Evolutionary conservation across 2,113 vertebrate species (phyloP), one percentile per base, ranked within the genome.

Genomic region (Acrocephalus kingi): DNA sequence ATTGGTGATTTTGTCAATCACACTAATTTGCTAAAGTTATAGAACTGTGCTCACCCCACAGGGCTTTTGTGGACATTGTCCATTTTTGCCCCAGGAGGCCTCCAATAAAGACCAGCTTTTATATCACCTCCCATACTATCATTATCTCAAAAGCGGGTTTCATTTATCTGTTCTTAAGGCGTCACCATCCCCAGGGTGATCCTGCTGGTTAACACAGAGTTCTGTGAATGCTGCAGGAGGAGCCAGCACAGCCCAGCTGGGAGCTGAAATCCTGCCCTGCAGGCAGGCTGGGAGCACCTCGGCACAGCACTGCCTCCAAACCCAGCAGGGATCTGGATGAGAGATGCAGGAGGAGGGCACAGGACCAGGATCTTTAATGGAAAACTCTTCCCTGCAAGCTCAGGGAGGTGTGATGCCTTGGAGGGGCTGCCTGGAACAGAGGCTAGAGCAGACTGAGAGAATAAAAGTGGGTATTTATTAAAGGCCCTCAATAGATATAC

Each of bases 301-400:
- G 22, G 35, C 45, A 13, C 48, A 67, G 62, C 49, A 5, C 10
- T 3, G 67, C 22, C 79, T 76, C 76, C 72, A 37, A 14, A 46
- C 11, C 1, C 15, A 15, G 45, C 0, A 35, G 35, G 11, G 24
- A 28, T 71, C 55, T 31, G 69, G 52, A n/a, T 46, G 17, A 0
- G 1, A 77, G n/a, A 31, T 6, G 37, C 64, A 78, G 15, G 20
- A 20, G 22, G 12, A 81, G 31, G 41, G 28, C 76, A 67, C 43
- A 2, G 30, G 21, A 54, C 46, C 37, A 35, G 41, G 27, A 78
- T 35, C 19, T 79, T 45, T 24, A 52, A 76, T 14, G n/a, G 35
- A 45, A 93, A 91, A 72, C 51, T 51, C 81, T 35, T 27, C 48
- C 52, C 64, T 79, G 43, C 39, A 87, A 94, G 74, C 49, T n/a